Conservation (phyloP, 2,888 invertebrate species). For the Congeria kusceri region DNA sequence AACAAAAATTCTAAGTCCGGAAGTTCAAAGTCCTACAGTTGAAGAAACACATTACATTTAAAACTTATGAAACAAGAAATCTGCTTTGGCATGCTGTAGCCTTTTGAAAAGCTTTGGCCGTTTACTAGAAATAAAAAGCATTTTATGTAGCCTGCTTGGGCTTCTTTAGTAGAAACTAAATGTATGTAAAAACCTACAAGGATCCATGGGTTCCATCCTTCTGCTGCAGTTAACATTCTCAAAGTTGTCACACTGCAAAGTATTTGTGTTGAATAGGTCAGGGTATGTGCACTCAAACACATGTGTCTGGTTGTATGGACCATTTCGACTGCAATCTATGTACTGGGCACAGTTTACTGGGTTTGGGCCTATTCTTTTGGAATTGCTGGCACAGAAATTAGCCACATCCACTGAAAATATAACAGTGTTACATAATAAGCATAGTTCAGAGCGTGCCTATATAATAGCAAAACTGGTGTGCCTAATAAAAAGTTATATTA, state of each 20-base stretch:
- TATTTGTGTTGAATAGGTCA: conserved; percentile 66
- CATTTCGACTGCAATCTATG: conserved; percentile 70
- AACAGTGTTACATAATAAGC: not conserved
- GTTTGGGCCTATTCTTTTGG: conserved; percentile 65
- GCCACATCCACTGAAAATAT: conserved; percentile 54
- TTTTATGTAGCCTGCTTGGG: too few species aligned
- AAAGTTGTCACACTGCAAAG: conserved; percentile 65
- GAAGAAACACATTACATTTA: too few species aligned
- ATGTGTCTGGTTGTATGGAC: conserved; percentile 52
- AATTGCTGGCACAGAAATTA: conserved; percentile 52
- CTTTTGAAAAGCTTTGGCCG: too few species aligned
- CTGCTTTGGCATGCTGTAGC: too few species aligned
- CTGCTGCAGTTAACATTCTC: conserved; percentile 65
- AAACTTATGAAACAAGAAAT: too few species aligned
- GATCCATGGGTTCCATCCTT: conserved; percentile 65
- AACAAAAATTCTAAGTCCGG: too few species aligned
- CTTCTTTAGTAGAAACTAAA: too few species aligned
- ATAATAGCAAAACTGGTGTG: too few species aligned
- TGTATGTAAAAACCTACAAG: conserved; percentile 61
- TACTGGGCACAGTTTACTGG: conserved; percentile 76
- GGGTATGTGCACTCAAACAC: conserved; percentile 75
- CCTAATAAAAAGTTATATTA: too few species aligned
- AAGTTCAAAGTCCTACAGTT: too few species aligned
- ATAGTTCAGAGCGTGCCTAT: too few species aligned
- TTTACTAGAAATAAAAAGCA: too few species aligned